These are phyloP conservation scores for Ophion ventricosus DNA, from an alignment of 2,888 invertebrate species.

Conservation along the genomic window DNA sequence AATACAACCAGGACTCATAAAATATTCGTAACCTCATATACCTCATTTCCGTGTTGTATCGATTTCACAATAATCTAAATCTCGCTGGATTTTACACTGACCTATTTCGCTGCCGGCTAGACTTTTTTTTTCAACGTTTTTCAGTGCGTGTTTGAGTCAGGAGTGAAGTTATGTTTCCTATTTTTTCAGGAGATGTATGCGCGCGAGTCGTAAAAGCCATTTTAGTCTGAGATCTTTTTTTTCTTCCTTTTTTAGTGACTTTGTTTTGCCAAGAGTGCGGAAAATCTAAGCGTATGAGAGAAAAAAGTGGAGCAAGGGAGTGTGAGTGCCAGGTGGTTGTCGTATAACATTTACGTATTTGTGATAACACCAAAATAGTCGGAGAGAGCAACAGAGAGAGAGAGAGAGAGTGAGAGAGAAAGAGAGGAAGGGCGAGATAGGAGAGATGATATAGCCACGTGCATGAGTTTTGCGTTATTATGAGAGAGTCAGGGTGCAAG, in stretches of 20 bases:
- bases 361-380: conserved; percentile 33
- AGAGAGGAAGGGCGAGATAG: background rate
- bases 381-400: conserved; percentile 5
- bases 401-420: background rate
- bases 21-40: background rate
- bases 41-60: background rate
- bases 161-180: background rate
- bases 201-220: conserved; percentile 2
- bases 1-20: background rate
- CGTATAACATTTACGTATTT: conserved; percentile 47
- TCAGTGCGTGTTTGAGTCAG: background rate
- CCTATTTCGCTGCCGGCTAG: background rate
- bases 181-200: background rate
- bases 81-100: background rate
- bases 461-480: conserved; percentile 52
- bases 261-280: conserved; percentile 11
- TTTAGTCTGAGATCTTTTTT: conserved; percentile 6
- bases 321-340: conserved; percentile 13
- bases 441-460: conserved; percentile 32
- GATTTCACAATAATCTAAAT: background rate
- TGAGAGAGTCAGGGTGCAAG: conserved; percentile 2
- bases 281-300: background rate
- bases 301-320: conserved; percentile 25
- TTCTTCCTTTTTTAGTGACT: conserved; percentile 11
- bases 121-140: background rate